Evolutionary conservation across 2,888 invertebrate species (phyloP).

Genomic region (Linnaemya vulpina): DNA sequence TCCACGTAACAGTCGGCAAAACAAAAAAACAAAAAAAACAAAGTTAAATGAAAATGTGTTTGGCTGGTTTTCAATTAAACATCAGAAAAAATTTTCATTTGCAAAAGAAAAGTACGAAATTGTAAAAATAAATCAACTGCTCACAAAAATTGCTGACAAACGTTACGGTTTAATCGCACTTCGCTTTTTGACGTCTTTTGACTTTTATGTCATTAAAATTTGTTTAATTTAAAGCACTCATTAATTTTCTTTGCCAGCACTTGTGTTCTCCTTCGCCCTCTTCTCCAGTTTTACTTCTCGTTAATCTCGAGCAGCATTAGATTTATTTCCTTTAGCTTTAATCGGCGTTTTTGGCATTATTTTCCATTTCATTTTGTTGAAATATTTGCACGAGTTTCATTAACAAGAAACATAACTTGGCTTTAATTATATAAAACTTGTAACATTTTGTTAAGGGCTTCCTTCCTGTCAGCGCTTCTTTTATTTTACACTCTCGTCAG

Average conservation of each 20-base stretch:
- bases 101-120: constrained; percentile 8
- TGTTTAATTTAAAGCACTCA: constrained; percentile 67
- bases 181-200: constrained; percentile 14
- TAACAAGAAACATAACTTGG: constrained; percentile 16
- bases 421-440: neutral
- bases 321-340: constrained; percentile 54
- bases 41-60: constrained; percentile 1
- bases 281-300: neutral
- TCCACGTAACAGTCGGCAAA: constrained; percentile 31
- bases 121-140: constrained; percentile 21
- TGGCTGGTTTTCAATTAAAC: constrained; percentile 54
- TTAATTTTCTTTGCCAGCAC: constrained; percentile 53
- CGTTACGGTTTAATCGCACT: constrained; percentile 6
- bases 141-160: constrained; percentile 30
- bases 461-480: neutral
- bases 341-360: constrained; percentile 36
- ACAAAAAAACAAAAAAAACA: neutral
- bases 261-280: neutral
- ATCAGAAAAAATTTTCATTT: constrained; percentile 21
- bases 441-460: constrained; percentile 6
- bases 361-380: constrained; percentile 45
- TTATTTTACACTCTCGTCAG: constrained; percentile 13
- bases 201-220: constrained; percentile 60
- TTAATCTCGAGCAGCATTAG: neutral
- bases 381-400: constrained; percentile 68